Base-by-base conservation (phyloP, 2,888 invertebrate species). In the Xanthia togata region DNA sequence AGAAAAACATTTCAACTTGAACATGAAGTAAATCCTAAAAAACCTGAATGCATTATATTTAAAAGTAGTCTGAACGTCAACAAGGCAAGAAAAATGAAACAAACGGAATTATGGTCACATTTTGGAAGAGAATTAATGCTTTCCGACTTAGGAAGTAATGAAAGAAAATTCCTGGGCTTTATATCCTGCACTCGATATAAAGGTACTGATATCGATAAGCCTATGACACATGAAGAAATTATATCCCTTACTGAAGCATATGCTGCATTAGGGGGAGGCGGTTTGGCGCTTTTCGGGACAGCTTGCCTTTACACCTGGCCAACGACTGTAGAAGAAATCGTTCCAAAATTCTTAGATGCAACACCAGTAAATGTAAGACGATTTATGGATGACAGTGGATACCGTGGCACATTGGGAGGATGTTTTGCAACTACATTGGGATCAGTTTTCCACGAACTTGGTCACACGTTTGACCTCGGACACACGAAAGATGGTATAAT, bases 231-330 rank as follows among this genome's bases (percentile, higher is more conserved):
- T 91, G 97, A 97, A 70, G 98, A 98, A 91, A 97, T 98, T 50
- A 95, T 98, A 87, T 96, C 97, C 3, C 96, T 98, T 83, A 98
- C 98, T 12, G 97, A 98, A 91, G 98, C 98, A 0, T 98, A 99
- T 93, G 98, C 98, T n/a, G 99, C 99, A 0, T 96, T 99, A 77
- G 99, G 99, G 59, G 98, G 98, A 26, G 99, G 99, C 44, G 99
- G 99, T 0, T 95, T 99, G 79, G 99, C 99, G 12, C 95, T 99
- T 23, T 98, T 99, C 92, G 99, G 99, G 12, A 98, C 98, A 0
- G 99, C 98, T 1, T 99, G 98, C 91, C 97, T 99, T 70, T 98
- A 99, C 92, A 98, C 99, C 4, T 99, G 99, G 99, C 98, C 99
- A 3, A 97, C 97, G 47, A 94, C 93, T 65, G 95, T 98, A 79